Percentiles rank a stretch among this genome's conserved stretches.
phyloP scores from a whole-genome alignment of 2,113 vertebrate genomes.

The Leiothrix lutea region DNA sequence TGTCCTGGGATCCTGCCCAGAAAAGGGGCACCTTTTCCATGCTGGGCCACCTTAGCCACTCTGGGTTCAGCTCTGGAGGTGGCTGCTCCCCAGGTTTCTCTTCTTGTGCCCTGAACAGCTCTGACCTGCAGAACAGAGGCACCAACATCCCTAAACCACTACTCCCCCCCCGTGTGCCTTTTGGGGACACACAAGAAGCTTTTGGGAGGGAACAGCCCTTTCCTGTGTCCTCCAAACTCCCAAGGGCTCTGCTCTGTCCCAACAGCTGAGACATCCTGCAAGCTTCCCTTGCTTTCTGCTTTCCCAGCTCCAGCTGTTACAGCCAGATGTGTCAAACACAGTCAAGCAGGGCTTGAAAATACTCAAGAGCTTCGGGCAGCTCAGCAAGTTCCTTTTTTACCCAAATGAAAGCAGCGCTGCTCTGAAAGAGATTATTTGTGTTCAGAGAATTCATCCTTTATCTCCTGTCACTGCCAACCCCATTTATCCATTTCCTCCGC shows the following conservation, averaged over 20 bases:
- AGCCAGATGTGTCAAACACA: neutral
- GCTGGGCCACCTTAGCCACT: neutral
- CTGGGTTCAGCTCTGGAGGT: neutral
- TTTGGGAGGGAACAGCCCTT: neutral
- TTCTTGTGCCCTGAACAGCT: neutral
- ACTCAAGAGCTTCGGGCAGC: neutral
- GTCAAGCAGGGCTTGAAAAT: neutral
- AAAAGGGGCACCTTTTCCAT: neutral
- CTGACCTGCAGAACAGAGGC: neutral
- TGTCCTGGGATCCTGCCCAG: neutral
- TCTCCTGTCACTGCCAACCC: neutral
- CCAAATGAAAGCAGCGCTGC: accelerated
- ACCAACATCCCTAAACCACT: accelerated
- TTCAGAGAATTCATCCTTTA: neutral
- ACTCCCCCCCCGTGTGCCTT: accelerated
- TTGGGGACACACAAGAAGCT: neutral
- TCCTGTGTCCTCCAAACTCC: neutral
- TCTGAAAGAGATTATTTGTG: neutral
- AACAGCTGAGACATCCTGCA: neutral
- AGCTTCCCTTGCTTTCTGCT: neutral
- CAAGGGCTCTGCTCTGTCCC: neutral
- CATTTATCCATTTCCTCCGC: neutral
- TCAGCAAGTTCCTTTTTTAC: neutral
- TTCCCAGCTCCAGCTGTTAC: neutral
- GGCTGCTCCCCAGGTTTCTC: neutral